These are phyloP conservation scores for Scyliorhinus canicula DNA, from an alignment of 2,797 vertebrate genomes.

Conservation along the genomic window DNA sequence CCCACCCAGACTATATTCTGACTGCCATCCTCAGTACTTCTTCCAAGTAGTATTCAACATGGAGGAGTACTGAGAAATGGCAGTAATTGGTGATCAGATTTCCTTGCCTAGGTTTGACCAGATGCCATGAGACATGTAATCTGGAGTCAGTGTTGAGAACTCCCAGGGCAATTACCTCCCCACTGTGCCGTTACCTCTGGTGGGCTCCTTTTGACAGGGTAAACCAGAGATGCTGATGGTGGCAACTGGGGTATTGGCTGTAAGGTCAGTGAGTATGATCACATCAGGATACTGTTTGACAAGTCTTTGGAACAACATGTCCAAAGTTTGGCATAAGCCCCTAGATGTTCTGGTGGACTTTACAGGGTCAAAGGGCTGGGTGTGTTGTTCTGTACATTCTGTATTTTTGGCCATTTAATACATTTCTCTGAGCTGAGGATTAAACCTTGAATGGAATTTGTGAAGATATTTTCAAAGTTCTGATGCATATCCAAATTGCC, in stretches of 20 bases:
- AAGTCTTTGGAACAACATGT: not conserved
- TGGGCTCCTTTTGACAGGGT: too few relatives aligned
- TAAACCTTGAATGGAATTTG: not conserved
- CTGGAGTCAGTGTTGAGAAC: not conserved
- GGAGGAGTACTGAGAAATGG: too few relatives aligned
- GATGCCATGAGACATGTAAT: not conserved
- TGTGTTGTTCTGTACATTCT: not conserved
- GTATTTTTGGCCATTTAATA: not conserved
- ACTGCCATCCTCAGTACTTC: too few relatives aligned
- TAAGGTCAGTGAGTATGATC: not conserved
- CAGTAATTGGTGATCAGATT: too few relatives aligned
- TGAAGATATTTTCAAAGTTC: not conserved
- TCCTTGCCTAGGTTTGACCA: not conserved
- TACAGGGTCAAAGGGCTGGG: not conserved
- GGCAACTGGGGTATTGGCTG: not conserved
- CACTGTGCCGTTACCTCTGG: not conserved
- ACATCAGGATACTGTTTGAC: not conserved
- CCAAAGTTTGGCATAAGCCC: not conserved
- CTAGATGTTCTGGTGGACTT: not conserved
- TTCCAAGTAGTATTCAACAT: too few relatives aligned
- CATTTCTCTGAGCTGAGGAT: not conserved
- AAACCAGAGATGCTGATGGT: not conserved
- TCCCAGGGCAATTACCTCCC: not conserved
- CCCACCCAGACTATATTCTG: too few relatives aligned
- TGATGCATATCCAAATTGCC: not conserved